A percentile compares a stretch with the other conserved stretches of the same genome.
These are phyloP conservation scores for Sebastiscus tertius DNA, from an alignment of 2,797 vertebrate genomes.

Conservation along the genomic window DNA sequence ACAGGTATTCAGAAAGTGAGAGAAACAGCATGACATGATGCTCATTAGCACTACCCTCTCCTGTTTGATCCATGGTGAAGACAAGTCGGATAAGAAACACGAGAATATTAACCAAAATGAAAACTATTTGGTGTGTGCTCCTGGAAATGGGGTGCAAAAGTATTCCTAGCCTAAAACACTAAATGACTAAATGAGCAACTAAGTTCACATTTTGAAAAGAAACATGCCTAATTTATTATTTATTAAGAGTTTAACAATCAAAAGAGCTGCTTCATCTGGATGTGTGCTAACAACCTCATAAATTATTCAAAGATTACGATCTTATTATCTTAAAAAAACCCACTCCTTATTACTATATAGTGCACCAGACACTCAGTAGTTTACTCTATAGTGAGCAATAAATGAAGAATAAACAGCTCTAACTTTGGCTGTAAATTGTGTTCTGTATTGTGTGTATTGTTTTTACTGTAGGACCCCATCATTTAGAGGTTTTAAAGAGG, in stretches of 20 bases:
- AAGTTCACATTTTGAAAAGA: background rate
- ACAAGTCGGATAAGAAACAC: constrained; percentile 6
- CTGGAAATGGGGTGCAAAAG: background rate
- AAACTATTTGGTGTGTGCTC: background rate
- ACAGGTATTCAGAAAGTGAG: constrained; percentile 93
- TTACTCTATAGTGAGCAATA: background rate
- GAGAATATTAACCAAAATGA: background rate
- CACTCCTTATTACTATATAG: background rate
- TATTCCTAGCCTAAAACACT: background rate
- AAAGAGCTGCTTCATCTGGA: background rate
- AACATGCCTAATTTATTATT: background rate
- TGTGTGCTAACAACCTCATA: background rate
- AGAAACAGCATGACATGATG: constrained; percentile 78
- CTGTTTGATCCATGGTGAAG: background rate
- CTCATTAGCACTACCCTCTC: constrained; percentile 35
- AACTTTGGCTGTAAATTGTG: background rate
- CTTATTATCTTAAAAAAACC: background rate
- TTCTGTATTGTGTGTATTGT: background rate
- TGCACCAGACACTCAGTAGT: background rate
- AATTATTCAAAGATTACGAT: background rate
- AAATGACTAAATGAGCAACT: background rate
- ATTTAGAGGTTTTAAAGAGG: background rate
- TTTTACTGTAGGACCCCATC: background rate
- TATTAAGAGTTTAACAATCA: background rate
- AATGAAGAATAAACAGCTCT: background rate